Evolutionary conservation across 2,888 invertebrate genomes (phyloP), one percentile per base, ranked within the genome.

Genomic region (Eucriotettix oculatus): DNA sequence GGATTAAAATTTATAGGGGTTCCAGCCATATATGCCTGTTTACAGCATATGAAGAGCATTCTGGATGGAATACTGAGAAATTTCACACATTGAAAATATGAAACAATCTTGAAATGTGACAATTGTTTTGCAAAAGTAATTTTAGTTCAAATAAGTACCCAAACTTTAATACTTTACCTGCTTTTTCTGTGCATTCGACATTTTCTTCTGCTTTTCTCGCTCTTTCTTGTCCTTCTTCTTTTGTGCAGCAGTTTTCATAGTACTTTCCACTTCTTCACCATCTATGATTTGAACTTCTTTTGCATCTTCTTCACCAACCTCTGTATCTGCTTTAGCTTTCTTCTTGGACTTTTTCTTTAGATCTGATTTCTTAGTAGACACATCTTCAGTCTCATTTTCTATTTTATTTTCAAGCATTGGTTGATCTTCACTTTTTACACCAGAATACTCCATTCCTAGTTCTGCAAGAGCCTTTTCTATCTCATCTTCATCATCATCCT

Each of bases 191-290:
- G 29, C 29, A 29, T 5, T 29, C 7, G 85, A 85, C 66, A 80
- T 74, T 66, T 87, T 85, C 69, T 89, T 89, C 66, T 83, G 81
- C 67, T 84, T 85, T 68, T 87, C 86, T 16, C 87, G 79, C 72
- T 90, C 89, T 68, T 90, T 90, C 68, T 91, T 92, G 67, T 91
- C 91, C 68, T 90, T 90, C 69, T 90, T 91, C 75, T 92, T 92
- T 70, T 91, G 90, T 1, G 90, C 89, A 9, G 90, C 87, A 14
- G 87, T 82, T 75, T 90, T 90, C 14, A 88, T 78, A 1, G 85
- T 83, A 44, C 76, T 69, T 16, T 76, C 73, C 63, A 80, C 81
- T 65, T 79, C 78, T 62, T 78, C 79, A 65, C 79, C 78, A 53
- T 77, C 78, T 67, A 76, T 76, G 3, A 73, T 78, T 54, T 72